These are phyloP conservation scores for Montifringilla adamsi DNA, from an alignment of 2,113 vertebrate genomes.

Conservation along the genomic window DNA sequence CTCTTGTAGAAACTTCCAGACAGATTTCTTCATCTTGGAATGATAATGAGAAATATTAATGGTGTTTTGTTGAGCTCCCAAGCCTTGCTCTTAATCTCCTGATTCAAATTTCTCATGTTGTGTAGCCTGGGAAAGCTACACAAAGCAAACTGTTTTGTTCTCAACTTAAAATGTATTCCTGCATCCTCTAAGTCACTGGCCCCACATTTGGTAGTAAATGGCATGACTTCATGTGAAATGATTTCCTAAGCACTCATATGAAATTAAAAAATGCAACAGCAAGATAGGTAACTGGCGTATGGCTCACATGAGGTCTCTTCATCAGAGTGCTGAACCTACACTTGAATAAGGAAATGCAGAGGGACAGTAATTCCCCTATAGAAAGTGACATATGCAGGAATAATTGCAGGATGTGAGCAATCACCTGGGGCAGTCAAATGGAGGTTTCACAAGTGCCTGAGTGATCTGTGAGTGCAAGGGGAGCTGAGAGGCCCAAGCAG, in stretches of 20 bases:
- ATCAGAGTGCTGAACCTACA: neutral
- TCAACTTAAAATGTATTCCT: rapidly evolving
- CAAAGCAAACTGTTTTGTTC: neutral
- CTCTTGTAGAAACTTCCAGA: neutral
- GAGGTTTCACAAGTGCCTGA: neutral
- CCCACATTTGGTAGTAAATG: neutral
- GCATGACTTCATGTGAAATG: neutral
- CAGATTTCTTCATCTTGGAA: neutral
- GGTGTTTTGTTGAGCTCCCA: neutral
- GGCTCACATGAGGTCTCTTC: neutral
- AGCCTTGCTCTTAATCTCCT: neutral
- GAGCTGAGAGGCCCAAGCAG: neutral
- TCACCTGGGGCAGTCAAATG: neutral
- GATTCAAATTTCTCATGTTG: neutral
- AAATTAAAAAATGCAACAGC: neutral
- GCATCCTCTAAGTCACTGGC: neutral
- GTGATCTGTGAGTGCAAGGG: neutral
- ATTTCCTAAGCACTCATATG: neutral
- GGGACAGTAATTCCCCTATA: neutral
- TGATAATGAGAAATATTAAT: neutral
- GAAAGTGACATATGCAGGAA: neutral
- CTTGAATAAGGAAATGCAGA: neutral
- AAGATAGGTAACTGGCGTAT: neutral
- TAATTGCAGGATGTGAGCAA: neutral
- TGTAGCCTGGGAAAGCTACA: neutral